These are phyloP conservation scores for Drosophila aff. DNA, from an alignment of 1,140 invertebrate species.

Conservation along the genomic window DNA sequence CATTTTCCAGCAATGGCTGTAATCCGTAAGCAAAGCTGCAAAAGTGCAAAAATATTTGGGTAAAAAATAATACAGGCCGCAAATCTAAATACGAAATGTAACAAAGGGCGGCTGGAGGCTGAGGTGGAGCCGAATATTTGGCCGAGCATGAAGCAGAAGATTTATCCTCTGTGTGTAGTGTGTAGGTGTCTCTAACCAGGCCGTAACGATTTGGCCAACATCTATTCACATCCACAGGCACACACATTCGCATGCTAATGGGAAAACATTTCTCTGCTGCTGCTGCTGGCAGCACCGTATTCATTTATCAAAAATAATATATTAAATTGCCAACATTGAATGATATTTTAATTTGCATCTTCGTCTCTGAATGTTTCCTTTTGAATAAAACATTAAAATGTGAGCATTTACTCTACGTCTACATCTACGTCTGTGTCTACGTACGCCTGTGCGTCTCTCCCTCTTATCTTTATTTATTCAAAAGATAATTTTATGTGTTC, in stretches of 20 bases:
- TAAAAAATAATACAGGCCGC: conserved; percentile 29
- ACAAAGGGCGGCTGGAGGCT: conserved; percentile 19
- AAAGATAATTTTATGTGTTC: conserved; percentile 84
- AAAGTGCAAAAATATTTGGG: conserved; percentile 51
- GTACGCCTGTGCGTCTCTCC: conserved; percentile 38
- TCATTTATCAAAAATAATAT: conserved; percentile 84
- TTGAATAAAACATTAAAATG: conserved; percentile 84
- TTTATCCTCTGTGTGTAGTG: conserved; percentile 16
- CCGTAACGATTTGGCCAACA: conserved; percentile 26
- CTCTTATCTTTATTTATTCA: conserved; percentile 84
- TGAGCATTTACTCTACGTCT: conserved; percentile 48
- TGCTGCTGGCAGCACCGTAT: conserved; percentile 40
- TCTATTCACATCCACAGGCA: conserved; percentile 15
- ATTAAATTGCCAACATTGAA: conserved; percentile 84
- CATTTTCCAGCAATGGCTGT: conserved; percentile 32
- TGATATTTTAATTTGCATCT: conserved; percentile 84
- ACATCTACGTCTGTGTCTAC: conserved; percentile 23
- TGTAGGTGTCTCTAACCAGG: conserved; percentile 36
- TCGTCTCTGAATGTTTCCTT: conserved; percentile 79
- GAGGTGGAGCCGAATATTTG: conserved; percentile 9
- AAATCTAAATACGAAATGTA: conserved; percentile 49
- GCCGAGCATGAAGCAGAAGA: conserved; percentile 47
- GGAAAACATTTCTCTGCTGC: conserved; percentile 40
- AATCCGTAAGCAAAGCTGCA: conserved; percentile 35
- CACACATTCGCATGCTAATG: conserved; percentile 52